These are phyloP conservation scores for Pammene aurita DNA, from an alignment of 2,888 invertebrate species.

Conservation along the genomic window DNA sequence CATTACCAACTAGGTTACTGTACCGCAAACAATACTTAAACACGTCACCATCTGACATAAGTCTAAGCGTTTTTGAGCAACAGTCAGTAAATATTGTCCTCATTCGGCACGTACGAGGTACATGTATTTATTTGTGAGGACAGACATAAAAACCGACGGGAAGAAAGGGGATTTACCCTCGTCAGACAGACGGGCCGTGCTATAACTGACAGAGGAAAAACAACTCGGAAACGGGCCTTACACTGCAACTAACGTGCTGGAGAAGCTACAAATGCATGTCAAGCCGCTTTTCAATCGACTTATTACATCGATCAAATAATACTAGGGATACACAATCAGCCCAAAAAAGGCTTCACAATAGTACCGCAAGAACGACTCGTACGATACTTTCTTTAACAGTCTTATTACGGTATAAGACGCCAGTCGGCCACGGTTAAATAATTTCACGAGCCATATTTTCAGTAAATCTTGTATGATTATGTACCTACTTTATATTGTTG, in stretches of 20 bases:
- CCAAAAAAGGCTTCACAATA: too few species aligned
- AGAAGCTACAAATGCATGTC: slow-evolving; percentile 8
- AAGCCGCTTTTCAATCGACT: slow-evolving; percentile 6
- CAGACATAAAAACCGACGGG: slow-evolving; percentile 57
- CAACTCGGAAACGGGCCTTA: slow-evolving; percentile 56
- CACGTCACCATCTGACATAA: slow-evolving; percentile 16
- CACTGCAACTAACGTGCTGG: slow-evolving; percentile 27
- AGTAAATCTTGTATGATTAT: too few species aligned
- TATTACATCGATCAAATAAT: too few species aligned
- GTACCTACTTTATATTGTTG: too few species aligned
- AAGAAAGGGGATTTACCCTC: slow-evolving; percentile 80
- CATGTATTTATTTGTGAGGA: slow-evolving; percentile 54
- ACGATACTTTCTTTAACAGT: too few species aligned
- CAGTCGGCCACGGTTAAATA: too few species aligned
- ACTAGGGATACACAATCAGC: too few species aligned
- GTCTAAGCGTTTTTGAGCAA: slow-evolving; percentile 40
- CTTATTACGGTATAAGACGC: too few species aligned
- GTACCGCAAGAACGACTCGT: too few species aligned
- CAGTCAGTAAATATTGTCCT: slow-evolving; percentile 50
- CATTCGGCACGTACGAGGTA: slow-evolving; percentile 50
- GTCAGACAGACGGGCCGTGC: slow-evolving; percentile 70
- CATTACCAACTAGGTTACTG: too few species aligned
- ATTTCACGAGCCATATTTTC: too few species aligned
- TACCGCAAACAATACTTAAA: too few species aligned
- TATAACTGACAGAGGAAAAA: slow-evolving; percentile 71